These are phyloP conservation scores for Tolmerus cingulatus DNA, from an alignment of 2,888 invertebrate genomes.

Conservation along the genomic window DNA sequence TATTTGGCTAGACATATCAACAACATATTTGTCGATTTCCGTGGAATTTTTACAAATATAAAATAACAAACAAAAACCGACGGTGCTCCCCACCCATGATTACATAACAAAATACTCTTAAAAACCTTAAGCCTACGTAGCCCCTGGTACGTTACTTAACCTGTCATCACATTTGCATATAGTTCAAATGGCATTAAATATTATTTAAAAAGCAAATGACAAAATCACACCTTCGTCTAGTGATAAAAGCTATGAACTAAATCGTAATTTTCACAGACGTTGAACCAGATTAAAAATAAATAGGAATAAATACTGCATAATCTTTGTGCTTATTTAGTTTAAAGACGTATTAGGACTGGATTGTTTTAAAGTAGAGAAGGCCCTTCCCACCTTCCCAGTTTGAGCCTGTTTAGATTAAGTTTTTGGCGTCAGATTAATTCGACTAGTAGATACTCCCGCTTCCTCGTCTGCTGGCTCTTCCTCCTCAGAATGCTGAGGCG, in stretches of 20 bases:
- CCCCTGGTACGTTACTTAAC: slow-evolving; percentile 10
- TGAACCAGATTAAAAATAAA: neutral
- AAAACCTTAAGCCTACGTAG: neutral
- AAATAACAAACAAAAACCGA: neutral
- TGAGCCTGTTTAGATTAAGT: neutral
- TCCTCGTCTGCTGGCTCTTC: slow-evolving; percentile 63
- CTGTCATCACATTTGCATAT: slow-evolving; percentile 18
- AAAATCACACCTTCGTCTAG: neutral
- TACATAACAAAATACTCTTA: neutral
- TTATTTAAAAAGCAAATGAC: neutral
- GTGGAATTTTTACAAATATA: neutral
- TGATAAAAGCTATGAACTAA: neutral
- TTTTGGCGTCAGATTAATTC: neutral
- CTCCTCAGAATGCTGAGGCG: slow-evolving; percentile 85
- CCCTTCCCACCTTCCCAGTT: neutral
- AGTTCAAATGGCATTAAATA: neutral
- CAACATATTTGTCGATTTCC: neutral
- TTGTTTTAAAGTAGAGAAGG: neutral
- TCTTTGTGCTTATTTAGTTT: neutral
- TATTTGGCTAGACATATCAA: slow-evolving; percentile 21
- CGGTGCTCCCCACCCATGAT: neutral
- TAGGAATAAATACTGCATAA: neutral
- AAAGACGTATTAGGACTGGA: neutral
- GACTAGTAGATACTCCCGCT: slow-evolving; percentile 16
- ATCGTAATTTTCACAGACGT: neutral